Percentiles rank a stretch among this genome's conserved stretches.
These are phyloP conservation scores for Marasmarcha lunaedactyla DNA, from an alignment of 2,888 invertebrate species.

Conservation along the genomic window DNA sequence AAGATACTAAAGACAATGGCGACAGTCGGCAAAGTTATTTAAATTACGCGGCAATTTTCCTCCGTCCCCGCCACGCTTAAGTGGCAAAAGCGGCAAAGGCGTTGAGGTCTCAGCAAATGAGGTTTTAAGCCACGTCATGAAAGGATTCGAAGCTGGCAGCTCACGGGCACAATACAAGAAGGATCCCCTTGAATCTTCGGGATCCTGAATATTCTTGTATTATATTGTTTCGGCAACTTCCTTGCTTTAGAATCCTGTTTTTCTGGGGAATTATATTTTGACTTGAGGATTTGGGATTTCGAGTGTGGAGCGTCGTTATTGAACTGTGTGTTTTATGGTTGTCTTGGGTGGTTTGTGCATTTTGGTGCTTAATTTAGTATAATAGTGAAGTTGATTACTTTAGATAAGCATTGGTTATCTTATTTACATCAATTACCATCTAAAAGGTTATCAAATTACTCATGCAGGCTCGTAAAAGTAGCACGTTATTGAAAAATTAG, in stretches of 20 bases:
- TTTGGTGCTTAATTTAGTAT: too few relatives aligned
- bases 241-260: constrained; percentile 14
- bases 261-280: too few relatives aligned
- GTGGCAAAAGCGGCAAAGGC: constrained; percentile 52
- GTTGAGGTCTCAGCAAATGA: constrained; percentile 53
- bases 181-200: background rate
- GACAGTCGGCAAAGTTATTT: constrained; percentile 52
- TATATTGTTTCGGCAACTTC: constrained; percentile 43
- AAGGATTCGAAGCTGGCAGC: constrained; percentile 51
- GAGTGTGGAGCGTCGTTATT: too few relatives aligned
- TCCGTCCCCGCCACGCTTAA: constrained; percentile 43
- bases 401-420: too few relatives aligned
- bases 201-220: constrained; percentile 33
- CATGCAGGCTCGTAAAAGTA: too few relatives aligned
- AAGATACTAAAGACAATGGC: constrained; percentile 42
- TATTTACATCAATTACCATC: too few relatives aligned
- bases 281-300: too few relatives aligned
- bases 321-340: too few relatives aligned
- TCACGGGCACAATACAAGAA: constrained; percentile 3
- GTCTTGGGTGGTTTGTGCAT: too few relatives aligned
- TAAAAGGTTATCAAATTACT: too few relatives aligned
- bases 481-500: too few relatives aligned
- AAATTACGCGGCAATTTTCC: constrained; percentile 65
- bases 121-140: constrained; percentile 57
- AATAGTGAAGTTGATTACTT: too few relatives aligned